A percentile compares a stretch with the other conserved stretches of the same genome.
phyloP scores from a whole-genome alignment of 2,888 invertebrate genomes.

The Cantharis rufa region DNA sequence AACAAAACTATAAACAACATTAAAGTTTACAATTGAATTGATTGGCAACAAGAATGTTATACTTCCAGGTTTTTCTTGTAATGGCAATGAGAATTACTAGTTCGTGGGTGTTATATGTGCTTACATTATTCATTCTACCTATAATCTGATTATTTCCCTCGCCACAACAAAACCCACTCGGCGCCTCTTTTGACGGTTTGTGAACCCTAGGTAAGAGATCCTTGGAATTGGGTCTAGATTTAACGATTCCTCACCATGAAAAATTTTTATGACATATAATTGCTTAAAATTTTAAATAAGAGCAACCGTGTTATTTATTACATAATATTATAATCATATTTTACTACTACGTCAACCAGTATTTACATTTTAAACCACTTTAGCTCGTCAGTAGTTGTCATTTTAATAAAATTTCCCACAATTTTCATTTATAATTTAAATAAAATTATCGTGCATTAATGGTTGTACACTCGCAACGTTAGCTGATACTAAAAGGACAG shows the following conservation, averaged over 20 bases:
- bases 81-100: constrained; percentile 8
- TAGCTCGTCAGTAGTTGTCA: not conserved
- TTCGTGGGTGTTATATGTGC: constrained; percentile 14
- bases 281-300: not conserved
- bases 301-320: not conserved
- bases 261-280: constrained; percentile 3
- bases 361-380: not conserved
- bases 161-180: constrained; percentile 33
- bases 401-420: not conserved
- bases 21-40: not conserved
- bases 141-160: constrained; percentile 32
- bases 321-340: not conserved
- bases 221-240: constrained; percentile 13
- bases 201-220: constrained; percentile 21
- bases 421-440: not conserved
- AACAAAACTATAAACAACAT: not conserved
- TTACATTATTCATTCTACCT: constrained; percentile 28
- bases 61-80: not conserved
- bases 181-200: constrained; percentile 34
- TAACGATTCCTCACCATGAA: constrained; percentile 16
- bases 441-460: not conserved
- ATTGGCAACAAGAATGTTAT: not conserved
- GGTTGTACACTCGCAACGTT: not conserved
- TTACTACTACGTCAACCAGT: not conserved
- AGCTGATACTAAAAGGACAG: too few relatives aligned